Conservation (phyloP, 2,888 invertebrate genomes). For the Toxonevra muliebris region DNA sequence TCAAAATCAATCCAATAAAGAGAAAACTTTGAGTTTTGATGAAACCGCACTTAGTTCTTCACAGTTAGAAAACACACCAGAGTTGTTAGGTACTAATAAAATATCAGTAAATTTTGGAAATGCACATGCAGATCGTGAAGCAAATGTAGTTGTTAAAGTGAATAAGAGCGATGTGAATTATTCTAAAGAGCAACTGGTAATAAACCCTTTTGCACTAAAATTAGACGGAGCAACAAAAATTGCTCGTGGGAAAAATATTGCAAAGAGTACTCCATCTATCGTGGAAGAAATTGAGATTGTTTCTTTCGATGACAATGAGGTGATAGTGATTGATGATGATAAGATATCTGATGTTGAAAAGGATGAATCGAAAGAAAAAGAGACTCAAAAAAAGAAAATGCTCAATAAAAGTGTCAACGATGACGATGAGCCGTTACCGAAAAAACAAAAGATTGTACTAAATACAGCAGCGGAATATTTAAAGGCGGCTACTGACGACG, state of each 20-base stretch:
- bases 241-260: background rate
- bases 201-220: background rate
- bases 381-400: conserved; percentile 1
- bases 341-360: background rate
- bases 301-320: conserved; percentile 10
- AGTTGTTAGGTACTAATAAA: too few species aligned
- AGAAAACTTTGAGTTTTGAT: too few species aligned
- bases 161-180: conserved; percentile 10
- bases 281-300: too few species aligned
- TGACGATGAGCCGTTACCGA: conserved; percentile 12
- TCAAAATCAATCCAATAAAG: too few species aligned
- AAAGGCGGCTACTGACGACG: conserved; percentile 1
- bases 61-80: too few species aligned
- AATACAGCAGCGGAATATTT: conserved; percentile 35
- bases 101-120: too few species aligned
- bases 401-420: background rate
- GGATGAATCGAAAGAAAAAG: background rate
- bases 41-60: too few species aligned
- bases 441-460: conserved; percentile 30
- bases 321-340: conserved; percentile 37
- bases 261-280: background rate
- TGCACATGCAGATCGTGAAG: too few species aligned
- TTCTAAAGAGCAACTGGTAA: conserved; percentile 18
- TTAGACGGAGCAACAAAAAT: background rate
- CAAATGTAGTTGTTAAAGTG: too few species aligned